phyloP scores from a whole-genome alignment of 2,113 vertebrate species.

The Ptilorrhoa leucosticta region DNA sequence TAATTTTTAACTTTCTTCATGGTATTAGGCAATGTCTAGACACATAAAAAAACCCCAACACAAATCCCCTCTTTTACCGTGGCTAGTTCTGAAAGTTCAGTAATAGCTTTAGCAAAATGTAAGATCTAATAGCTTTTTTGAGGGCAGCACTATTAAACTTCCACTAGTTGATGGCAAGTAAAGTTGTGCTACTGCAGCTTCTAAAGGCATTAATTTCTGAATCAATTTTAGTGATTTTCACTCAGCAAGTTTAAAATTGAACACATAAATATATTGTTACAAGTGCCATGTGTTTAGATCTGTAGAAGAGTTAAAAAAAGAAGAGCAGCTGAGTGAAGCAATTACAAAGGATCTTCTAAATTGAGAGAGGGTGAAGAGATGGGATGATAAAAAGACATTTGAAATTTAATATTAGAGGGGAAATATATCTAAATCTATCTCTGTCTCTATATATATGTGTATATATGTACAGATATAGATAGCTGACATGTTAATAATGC shows the following conservation, averaged over 20 bases:
- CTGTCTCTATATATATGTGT: not conserved
- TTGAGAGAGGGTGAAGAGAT: not conserved
- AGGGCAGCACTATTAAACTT: not conserved
- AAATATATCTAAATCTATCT: not conserved
- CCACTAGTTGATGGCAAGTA: not conserved
- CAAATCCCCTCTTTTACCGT: not conserved
- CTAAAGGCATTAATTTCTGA: not conserved
- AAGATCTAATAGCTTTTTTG: not conserved
- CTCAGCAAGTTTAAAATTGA: conserved; percentile 19
- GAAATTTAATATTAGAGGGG: not conserved
- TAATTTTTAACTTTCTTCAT: conserved; percentile 4
- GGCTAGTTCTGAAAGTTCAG: not conserved
- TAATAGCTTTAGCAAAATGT: not conserved
- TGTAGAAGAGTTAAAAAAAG: not conserved
- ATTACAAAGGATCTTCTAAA: not conserved
- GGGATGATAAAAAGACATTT: not conserved
- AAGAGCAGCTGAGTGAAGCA: not conserved
- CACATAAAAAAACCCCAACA: not conserved
- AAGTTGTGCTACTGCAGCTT: not conserved
- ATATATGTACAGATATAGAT: not conserved
- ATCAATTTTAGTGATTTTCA: not conserved
- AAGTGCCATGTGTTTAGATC: not conserved
- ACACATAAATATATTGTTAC: not conserved
- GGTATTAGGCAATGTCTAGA: conserved; percentile 72
- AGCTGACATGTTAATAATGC: not conserved